Conservation (phyloP, 2,888 invertebrate genomes). For the Zaprionus obscuricornis region DNA sequence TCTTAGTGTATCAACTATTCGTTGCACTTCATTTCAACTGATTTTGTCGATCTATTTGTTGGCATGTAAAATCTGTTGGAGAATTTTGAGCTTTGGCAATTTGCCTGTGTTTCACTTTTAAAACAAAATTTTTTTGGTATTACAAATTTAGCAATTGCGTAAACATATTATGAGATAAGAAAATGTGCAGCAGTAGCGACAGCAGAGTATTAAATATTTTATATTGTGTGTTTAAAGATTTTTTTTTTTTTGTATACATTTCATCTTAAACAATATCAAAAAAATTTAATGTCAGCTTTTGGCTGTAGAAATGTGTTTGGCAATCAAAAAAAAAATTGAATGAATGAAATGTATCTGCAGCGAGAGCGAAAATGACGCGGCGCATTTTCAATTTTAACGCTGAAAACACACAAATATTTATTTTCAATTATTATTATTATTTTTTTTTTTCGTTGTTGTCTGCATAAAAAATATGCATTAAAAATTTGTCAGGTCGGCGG, state of each 20-base stretch:
- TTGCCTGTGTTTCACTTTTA: conserved; percentile 27
- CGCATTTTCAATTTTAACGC: conserved; percentile 15
- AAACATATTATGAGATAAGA: conserved; percentile 47
- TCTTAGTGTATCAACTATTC: no score
- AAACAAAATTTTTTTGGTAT: conserved; percentile 8
- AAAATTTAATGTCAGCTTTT: neutral
- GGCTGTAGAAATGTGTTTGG: no score
- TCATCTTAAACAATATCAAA: no score
- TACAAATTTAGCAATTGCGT: conserved; percentile 57
- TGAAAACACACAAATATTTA: conserved; percentile 50
- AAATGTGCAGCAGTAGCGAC: neutral
- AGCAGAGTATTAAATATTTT: neutral
- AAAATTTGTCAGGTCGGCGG: no score
- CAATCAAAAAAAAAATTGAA: no score
- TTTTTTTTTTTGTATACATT: conserved; percentile 6
- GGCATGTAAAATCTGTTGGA: conserved; percentile 50
- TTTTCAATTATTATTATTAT: conserved; percentile 44
- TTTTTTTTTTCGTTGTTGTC: conserved; percentile 16
- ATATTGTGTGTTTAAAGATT: neutral
- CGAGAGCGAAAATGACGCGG: conserved; percentile 7
- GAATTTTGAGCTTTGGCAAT: conserved; percentile 36
- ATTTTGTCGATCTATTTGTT: conserved; percentile 29
- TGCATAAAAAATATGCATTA: conserved; percentile 6
- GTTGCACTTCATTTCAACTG: no score
- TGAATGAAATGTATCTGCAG: no score